Evolutionary conservation across 2,888 invertebrate species (phyloP), one percentile per base, ranked within the genome.

Genomic region (Drosophila stalkeri): DNA sequence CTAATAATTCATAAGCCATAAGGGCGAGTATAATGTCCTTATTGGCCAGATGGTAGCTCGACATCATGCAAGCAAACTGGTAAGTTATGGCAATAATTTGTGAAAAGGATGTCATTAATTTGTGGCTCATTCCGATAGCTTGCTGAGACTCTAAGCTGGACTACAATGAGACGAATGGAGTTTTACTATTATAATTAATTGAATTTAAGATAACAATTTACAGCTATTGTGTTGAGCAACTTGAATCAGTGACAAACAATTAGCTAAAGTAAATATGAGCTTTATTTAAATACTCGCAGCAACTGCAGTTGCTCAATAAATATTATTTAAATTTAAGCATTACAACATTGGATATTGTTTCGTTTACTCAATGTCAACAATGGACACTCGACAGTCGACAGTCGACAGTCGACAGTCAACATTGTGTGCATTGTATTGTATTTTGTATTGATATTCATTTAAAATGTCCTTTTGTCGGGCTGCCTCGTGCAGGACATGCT

Each of bases 371-470:
- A 8, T 37, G 44, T 37, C 57, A 63, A 56, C 51, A 44, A n/a
- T 37, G 20, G 51, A 52, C 20, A 55, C 37, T 59, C 52, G 35
- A 47, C 44, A 31, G 35, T 18, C 31, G 4, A 27, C 12, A 61
- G 41, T 54, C 31, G 4, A 27, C 12, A 61, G 41, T 54, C 52
- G 27, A 47, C 39, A 33, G 37, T 31, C 31, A 4, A 33, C 49
- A 37, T 18, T 51, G 56, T 49, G n/a, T 33, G 51, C 31, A 33
- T 33, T 33, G 56, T 12, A 43, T 64, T 77, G 43, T 64, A 52
- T 60, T 72, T 52, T 75, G 63, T 81, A 76, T 86, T 76, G 76
- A 79, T 84, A 73, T 81, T 66, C 77, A 85, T 80, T 82, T 80
- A 66, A 85, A 85, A 82, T 80, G 63, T 67, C 60, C 56, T 55